Evolutionary conservation across 2,888 invertebrate genomes (phyloP).

Genomic region (Crocallis elinguaria): DNA sequence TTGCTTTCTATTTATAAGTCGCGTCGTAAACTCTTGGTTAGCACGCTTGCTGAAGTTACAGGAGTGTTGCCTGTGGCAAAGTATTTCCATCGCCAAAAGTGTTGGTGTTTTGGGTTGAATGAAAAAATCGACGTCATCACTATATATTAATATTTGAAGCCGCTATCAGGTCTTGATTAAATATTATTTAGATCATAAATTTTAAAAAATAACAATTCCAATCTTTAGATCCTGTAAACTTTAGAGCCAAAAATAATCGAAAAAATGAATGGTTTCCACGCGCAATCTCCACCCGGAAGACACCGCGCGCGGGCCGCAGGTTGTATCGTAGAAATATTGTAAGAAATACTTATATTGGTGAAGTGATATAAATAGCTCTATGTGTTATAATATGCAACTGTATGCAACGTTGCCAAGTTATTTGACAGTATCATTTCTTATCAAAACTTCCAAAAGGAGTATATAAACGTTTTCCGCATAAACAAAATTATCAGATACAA

Average conservation of each 20-base stretch:
- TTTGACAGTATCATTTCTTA: constrained; percentile 4
- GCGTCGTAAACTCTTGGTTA: constrained; percentile 11
- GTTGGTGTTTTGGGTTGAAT: neutral
- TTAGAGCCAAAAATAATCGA: no score
- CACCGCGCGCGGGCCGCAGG: neutral
- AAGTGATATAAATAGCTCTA: neutral
- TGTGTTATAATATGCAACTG: no score
- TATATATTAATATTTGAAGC: no score
- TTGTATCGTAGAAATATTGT: neutral
- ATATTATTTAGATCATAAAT: no score
- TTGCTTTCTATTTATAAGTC: constrained; percentile 32
- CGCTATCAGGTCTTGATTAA: no score
- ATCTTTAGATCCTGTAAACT: no score
- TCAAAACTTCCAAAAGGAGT: constrained; percentile 1
- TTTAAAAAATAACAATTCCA: no score
- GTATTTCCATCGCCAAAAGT: neutral
- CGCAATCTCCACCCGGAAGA: no score
- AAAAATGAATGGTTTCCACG: no score
- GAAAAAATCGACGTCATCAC: no score
- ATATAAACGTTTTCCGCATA: constrained; percentile 41
- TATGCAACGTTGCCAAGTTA: neutral
- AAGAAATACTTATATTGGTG: neutral
- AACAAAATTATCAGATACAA: constrained; percentile 47
- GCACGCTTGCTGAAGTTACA: constrained; percentile 11
- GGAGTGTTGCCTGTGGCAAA: constrained; percentile 1